phyloP scores from a whole-genome alignment of 2,113 vertebrate genomes.

The Oceanites oceanicus region DNA sequence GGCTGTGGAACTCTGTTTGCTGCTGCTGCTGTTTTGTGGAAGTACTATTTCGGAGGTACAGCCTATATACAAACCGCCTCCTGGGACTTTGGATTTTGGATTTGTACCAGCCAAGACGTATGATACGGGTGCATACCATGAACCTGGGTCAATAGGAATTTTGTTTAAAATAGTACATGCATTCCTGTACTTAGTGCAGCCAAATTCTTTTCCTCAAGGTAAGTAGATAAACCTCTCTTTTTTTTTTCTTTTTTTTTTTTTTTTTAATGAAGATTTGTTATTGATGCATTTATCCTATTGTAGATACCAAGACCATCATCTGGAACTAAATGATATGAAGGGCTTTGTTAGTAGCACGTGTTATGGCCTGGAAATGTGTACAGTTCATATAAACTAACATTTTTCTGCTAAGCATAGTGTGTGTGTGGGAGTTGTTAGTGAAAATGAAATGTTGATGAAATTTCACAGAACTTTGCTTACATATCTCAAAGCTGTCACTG shows the following conservation, averaged over 20 bases:
- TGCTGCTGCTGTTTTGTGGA: conserved; percentile 75
- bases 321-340: background rate
- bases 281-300: background rate
- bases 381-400: background rate
- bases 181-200: conserved; percentile 88
- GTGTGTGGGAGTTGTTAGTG: background rate
- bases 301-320: background rate
- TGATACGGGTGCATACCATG: conserved; percentile 83
- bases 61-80: conserved; percentile 44
- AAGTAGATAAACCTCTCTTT: conserved; percentile 40
- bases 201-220: conserved; percentile 90
- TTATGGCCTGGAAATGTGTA: background rate
- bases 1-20: conserved; percentile 70
- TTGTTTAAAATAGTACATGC: conserved; percentile 85
- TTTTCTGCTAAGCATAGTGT: background rate
- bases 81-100: conserved; percentile 83
- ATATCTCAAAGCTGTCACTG: background rate
- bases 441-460: background rate
- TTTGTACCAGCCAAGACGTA: conserved; percentile 84
- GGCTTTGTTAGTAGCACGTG: background rate
- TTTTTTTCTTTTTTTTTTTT: background rate
- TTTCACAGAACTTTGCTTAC: background rate
- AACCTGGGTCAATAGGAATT: conserved; percentile 83
- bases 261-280: background rate
- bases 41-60: conserved; percentile 70